phyloP scores from a whole-genome alignment of 1,140 invertebrate species.

The Lordiphosa mommai region DNA sequence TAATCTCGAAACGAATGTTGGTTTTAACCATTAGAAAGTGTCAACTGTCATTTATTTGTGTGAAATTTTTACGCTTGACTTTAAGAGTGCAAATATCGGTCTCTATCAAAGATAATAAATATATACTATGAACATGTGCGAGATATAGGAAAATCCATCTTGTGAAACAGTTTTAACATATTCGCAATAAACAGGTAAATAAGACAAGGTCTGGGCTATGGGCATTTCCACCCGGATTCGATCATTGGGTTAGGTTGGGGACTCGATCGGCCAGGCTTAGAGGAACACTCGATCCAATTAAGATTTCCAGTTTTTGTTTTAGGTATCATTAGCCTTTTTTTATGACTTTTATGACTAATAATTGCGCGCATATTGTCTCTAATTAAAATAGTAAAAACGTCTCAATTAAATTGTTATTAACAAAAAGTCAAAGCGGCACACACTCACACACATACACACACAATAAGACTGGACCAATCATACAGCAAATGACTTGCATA shows the following conservation, averaged over 20 bases:
- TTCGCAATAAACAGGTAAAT: constrained; percentile 16
- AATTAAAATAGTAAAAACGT: constrained; percentile 73
- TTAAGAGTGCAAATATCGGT: constrained; percentile 21
- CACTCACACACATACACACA: too few species aligned
- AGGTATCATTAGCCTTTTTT: constrained; percentile 67
- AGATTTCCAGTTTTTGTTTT: constrained; percentile 25
- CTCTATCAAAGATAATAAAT: constrained; percentile 25
- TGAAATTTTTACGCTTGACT: constrained; percentile 18
- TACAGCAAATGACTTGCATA: constrained; percentile 22
- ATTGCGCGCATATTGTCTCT: constrained; percentile 72
- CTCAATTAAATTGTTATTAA: constrained; percentile 76
- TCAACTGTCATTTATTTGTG: constrained; percentile 26
- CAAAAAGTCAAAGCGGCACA: constrained; percentile 58
- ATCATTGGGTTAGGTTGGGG: constrained; percentile 31
- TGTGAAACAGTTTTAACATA: constrained; percentile 34
- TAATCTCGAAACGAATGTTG: constrained; percentile 33
- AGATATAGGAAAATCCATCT: constrained; percentile 16
- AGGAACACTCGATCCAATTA: constrained; percentile 52
- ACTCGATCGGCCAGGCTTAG: not conserved
- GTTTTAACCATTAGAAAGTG: constrained; percentile 45
- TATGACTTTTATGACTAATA: constrained; percentile 74
- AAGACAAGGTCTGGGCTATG: not conserved
- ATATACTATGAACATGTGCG: not conserved
- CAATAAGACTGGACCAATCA: constrained; percentile 39
- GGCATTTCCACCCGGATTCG: constrained; percentile 33